Evolutionary conservation across 2,888 invertebrate species (phyloP).

Genomic region (Oxytorus armatus): DNA sequence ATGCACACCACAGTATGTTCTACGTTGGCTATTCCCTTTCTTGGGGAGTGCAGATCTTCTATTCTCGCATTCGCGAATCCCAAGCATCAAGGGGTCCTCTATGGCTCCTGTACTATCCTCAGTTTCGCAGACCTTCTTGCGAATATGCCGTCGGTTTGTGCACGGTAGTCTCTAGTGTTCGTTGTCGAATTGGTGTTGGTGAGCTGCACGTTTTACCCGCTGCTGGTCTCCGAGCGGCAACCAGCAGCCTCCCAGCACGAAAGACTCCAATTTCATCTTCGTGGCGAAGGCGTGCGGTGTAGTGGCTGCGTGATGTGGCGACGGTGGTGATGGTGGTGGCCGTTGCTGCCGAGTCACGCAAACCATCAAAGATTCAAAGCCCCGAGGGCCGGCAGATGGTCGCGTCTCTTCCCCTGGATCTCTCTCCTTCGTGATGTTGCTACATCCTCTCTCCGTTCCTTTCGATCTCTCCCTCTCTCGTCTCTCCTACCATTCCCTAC

Average conservation of each 20-base stretch:
- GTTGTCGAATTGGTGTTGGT: slow-evolving; percentile 17
- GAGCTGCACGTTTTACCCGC: slow-evolving; percentile 38
- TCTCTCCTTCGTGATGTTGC: slow-evolving; percentile 52
- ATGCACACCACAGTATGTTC: background rate
- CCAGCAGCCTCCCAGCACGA: slow-evolving; percentile 68
- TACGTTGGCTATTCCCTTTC: slow-evolving; percentile 29
- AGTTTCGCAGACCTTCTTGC: slow-evolving; percentile 30
- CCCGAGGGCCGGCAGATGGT: slow-evolving; percentile 83
- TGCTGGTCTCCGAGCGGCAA: slow-evolving; percentile 46
- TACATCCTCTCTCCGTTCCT: slow-evolving; percentile 64
- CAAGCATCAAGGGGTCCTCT: slow-evolving; percentile 46
- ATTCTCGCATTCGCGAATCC: slow-evolving; percentile 44
- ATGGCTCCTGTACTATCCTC: slow-evolving; percentile 36
- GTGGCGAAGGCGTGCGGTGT: slow-evolving; percentile 56
- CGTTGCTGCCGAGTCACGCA: slow-evolving; percentile 82
- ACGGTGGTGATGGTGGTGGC: slow-evolving; percentile 50
- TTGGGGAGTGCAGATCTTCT: slow-evolving; percentile 27
- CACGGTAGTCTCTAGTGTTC: slow-evolving; percentile 1
- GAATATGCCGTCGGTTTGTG: slow-evolving; percentile 22
- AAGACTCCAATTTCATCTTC: slow-evolving; percentile 75
- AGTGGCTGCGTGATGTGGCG: slow-evolving; percentile 54
- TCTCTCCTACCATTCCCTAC: slow-evolving; percentile 53
- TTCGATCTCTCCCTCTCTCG: slow-evolving; percentile 69
- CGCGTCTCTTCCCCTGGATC: slow-evolving; percentile 70
- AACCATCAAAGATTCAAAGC: slow-evolving; percentile 83